Evolutionary conservation across 2,113 vertebrate species (phyloP).

Genomic region (Nothoprocta perdicaria): DNA sequence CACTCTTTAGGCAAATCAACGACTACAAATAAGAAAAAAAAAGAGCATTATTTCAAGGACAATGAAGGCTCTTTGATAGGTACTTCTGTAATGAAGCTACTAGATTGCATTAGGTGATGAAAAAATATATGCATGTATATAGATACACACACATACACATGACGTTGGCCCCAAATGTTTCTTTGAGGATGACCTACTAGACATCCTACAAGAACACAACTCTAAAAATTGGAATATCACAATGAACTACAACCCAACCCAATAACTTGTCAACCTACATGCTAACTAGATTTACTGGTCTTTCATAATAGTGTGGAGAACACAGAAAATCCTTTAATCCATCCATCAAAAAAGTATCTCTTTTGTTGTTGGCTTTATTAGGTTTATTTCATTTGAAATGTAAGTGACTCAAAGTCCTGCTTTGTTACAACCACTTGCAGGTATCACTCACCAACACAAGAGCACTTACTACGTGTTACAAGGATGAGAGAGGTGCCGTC

Average conservation of each 20-base stretch:
- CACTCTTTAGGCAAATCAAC: not conserved
- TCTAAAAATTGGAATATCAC: not conserved
- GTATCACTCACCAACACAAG: not conserved
- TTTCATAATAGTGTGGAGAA: not conserved
- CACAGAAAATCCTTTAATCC: not conserved
- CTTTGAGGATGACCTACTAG: not conserved
- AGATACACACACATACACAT: not conserved
- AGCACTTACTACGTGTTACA: accelerated
- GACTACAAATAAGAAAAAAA: not conserved
- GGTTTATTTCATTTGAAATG: not conserved
- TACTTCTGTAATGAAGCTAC: not conserved
- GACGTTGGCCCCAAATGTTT: accelerated
- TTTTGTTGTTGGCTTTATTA: not conserved
- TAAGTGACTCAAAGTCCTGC: not conserved
- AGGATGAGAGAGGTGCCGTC: no score
- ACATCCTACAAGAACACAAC: not conserved
- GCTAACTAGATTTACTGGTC: not conserved
- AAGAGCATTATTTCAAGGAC: not conserved
- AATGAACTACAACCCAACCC: not conserved
- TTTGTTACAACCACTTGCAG: not conserved
- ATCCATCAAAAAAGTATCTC: not conserved
- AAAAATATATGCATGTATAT: not conserved
- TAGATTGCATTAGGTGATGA: not conserved
- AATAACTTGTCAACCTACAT: not conserved
- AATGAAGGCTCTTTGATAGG: accelerated